Percentiles rank a stretch among this genome's conserved stretches.
Conservation (phyloP, 1,140 invertebrate species). For the Zaprionus gabonicus region DNA sequence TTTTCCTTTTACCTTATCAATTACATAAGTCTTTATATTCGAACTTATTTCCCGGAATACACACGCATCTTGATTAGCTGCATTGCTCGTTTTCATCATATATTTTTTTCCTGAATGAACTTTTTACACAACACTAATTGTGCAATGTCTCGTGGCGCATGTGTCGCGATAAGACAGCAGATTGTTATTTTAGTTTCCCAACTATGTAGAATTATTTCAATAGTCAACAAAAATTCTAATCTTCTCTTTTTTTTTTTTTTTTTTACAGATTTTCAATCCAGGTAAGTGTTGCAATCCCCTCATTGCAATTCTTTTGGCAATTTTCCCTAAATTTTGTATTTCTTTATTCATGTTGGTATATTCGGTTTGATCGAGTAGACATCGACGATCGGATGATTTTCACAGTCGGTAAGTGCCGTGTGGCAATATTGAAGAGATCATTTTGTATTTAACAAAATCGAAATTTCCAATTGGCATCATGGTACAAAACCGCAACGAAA, state of each 20-base stretch:
- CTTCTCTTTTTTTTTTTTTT: background rate
- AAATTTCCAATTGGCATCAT: conserved; percentile 63
- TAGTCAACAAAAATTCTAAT: conserved; percentile 13
- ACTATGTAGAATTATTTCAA: conserved; percentile 3
- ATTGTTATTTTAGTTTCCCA: conserved; percentile 6
- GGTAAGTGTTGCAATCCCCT: conserved; percentile 42
- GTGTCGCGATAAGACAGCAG: conserved; percentile 24
- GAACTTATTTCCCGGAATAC: conserved; percentile 8
- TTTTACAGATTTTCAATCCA: conserved; percentile 62
- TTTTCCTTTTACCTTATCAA: background rate
- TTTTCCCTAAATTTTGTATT: background rate
- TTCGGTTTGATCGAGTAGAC: conserved; percentile 29
- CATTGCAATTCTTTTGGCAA: background rate
- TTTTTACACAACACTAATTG: conserved; percentile 56
- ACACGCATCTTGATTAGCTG: background rate
- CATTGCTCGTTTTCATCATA: background rate
- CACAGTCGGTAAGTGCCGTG: conserved; percentile 70
- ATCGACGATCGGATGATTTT: conserved; percentile 53
- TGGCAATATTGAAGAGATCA: conserved; percentile 51
- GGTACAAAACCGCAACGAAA: conserved; percentile 44
- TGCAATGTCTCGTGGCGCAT: conserved; percentile 45
- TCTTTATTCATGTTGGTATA: conserved; percentile 1
- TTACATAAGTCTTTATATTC: background rate
- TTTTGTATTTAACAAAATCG: conserved; percentile 56
- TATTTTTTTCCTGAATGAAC: conserved; percentile 60